A percentile compares a stretch with the other conserved stretches of the same genome.
phyloP scores from a whole-genome alignment of 1,140 invertebrate genomes.

The Papilio polyxenes region DNA sequence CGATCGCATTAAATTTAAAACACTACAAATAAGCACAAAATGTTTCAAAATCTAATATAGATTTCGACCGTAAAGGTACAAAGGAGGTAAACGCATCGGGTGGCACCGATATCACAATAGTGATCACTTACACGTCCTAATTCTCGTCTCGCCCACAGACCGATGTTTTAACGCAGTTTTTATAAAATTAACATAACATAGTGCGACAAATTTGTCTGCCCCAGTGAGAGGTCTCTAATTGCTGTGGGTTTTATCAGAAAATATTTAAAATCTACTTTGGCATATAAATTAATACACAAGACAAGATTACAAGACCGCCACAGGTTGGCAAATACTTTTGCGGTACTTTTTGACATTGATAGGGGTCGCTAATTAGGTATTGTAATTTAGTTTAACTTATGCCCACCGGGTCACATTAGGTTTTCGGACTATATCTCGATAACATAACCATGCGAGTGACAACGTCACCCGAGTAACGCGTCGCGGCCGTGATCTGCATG shows the following conservation, averaged over 20 bases:
- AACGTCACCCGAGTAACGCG: slow-evolving; percentile 36
- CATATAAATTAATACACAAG: background rate
- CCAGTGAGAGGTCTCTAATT: background rate
- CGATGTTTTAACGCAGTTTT: slow-evolving; percentile 25
- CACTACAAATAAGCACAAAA: too few relatives aligned
- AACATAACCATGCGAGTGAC: slow-evolving; percentile 42
- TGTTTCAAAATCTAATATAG: background rate
- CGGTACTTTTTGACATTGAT: too few relatives aligned
- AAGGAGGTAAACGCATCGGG: background rate
- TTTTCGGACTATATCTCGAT: slow-evolving; percentile 42
- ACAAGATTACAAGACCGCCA: background rate
- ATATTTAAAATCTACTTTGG: background rate
- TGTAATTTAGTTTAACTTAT: background rate
- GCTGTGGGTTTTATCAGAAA: background rate
- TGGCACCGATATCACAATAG: background rate
- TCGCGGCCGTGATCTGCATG: slow-evolving; percentile 46
- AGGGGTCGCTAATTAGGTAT: too few relatives aligned
- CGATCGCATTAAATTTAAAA: too few relatives aligned
- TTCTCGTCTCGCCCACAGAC: slow-evolving; percentile 27
- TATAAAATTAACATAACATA: slow-evolving; percentile 39
- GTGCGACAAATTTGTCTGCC: background rate
- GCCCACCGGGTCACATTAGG: background rate
- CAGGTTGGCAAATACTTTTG: background rate
- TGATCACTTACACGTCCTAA: background rate
- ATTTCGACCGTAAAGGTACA: background rate